Base-by-base conservation (phyloP, 2,113 vertebrate genomes). In the Zosterops borbonicus region DNA sequence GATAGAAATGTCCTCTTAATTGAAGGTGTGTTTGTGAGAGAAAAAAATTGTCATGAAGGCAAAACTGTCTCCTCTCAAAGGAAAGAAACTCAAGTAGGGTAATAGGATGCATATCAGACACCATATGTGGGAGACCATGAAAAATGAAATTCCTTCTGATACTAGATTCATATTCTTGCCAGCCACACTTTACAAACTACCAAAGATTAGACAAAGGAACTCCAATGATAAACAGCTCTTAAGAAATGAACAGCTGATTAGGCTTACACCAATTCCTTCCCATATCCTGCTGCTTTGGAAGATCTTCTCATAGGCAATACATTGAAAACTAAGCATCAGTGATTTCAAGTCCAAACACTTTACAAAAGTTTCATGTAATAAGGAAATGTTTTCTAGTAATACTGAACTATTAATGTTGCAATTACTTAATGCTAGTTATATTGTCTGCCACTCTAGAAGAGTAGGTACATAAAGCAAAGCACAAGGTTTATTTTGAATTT, bases 331-430 rank as follows among this genome's bases (percentile, higher is more conserved):
- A 78, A 78, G 39, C 7, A 60, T 49, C 33, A 27, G 31, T 50
- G 46, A 62, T 46, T 91, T 83, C 12, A 84, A 81, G 46, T 42
- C 19, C 29, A 69, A 84, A 56, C 8, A 37, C 11, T 63, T 69
- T 4, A 39, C 25, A 42, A 9, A 76, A 63, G 16, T 15, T 55
- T 35, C 12, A 33, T 8, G 4, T 20, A 55, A 56, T 35, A 33
- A 63, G 12, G 47, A 83, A 76, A 55, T 2, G 2, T 35, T 76
- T 55, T 56, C 12, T 35, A 79, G 16, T 21, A 49, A 71, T 21
- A 44, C 14, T 0, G 0, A 85, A 70, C 6, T 49, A 77, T 33
- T 56, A 55, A 44, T 17, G 7, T 22, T 39, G 18, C 14, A 21
- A 47, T 33, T 59, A 50, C 11, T 12, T 58, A 87, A 52, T 16